These are phyloP conservation scores for Prionailurus bengalensis DNA, from an alignment of 2,113 vertebrate species.

Conservation along the genomic window DNA sequence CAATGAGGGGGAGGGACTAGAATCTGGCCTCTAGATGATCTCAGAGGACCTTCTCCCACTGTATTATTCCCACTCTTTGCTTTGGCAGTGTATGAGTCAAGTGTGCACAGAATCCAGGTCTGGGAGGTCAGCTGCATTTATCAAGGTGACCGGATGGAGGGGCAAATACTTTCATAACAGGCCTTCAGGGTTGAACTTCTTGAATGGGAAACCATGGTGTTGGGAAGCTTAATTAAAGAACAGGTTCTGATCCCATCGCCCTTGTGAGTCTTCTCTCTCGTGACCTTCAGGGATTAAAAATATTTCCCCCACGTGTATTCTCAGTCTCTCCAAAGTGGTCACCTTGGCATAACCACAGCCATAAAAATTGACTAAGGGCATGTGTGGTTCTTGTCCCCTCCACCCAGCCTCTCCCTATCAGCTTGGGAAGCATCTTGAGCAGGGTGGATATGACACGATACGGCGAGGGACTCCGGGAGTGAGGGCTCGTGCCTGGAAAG, in stretches of 20 bases:
- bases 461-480: background rate
- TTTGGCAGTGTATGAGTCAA: background rate
- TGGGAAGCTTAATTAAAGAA: background rate
- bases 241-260: background rate
- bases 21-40: background rate
- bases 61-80: rapidly evolving
- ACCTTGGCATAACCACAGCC: background rate
- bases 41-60: background rate
- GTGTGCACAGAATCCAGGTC: background rate
- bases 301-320: background rate
- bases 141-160: background rate
- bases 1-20: background rate
- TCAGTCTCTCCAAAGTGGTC: background rate
- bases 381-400: background rate
- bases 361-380: background rate
- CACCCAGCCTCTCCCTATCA: background rate
- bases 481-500: background rate
- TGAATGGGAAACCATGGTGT: background rate
- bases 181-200: background rate
- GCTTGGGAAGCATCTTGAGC: background rate
- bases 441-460: rapidly evolving
- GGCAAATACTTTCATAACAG: background rate
- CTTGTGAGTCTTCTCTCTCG: background rate
- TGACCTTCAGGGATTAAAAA: background rate
- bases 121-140: background rate